Base-by-base conservation (phyloP, 2,888 invertebrate species). In the Trichacis sp. region DNA sequence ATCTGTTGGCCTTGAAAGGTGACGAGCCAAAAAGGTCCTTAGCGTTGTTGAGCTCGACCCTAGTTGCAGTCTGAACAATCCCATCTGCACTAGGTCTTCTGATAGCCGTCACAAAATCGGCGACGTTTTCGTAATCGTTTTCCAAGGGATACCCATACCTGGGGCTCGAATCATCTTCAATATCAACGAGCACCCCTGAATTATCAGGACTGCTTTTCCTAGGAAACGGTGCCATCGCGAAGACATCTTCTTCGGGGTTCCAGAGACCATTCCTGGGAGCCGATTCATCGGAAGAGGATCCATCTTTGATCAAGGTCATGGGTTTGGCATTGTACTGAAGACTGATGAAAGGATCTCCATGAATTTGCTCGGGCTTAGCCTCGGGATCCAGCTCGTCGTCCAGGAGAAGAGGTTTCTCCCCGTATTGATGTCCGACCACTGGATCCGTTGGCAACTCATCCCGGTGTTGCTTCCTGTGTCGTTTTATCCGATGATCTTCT, bases 381-480 rank as follows among this genome's bases (percentile, higher is more conserved):
- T 90, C 89, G 0, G 88, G 88, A 72, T 91, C 91, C n/a, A 93
- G 82, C 74, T 93, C 93, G 79, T 93, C 93, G 76, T 93, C 93
- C 55, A 93, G 87, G 2, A 94, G 80, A 36, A 94, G 82, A 1
- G 93, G 93, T 70, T 89, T 89, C 65, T 92, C 92, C 0, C 93
- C 93, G 73, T 92, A 92, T 71, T 90, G 91, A 79, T 92, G 92
- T 0, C 92, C 89, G 4, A 92, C 89, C 64, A 92, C 89, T 0
- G 83, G 81, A 55, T 84, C 83, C 0, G 77, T 70, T 1, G 73
- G 67, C 15, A 67, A 64, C 11, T 86, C 84, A 64, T 84, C 84
- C 68, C 85, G 85, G 33, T 74, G 70, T 42, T 77, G 75, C 66
- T 84, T 86, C 47, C 74, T 76, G 33, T 77, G 80, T 73, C 86